These are phyloP conservation scores for Capreolus pygargus DNA, from an alignment of 2,113 vertebrate species.

Conservation along the genomic window DNA sequence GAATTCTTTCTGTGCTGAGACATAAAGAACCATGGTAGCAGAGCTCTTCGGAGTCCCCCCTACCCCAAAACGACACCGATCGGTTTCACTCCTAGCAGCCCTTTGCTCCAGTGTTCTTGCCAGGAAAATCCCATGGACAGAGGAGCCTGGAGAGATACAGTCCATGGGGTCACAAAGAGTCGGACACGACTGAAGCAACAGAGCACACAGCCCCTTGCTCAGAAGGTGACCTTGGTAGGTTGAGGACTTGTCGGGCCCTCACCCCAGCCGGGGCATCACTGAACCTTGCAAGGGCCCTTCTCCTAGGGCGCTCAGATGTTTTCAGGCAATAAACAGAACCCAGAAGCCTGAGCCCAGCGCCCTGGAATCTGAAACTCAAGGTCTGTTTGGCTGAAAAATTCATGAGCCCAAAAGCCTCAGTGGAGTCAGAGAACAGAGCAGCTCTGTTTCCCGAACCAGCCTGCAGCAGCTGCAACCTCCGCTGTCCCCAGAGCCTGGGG, in stretches of 20 bases:
- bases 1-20: background rate
- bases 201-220: background rate
- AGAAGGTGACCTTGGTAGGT: background rate
- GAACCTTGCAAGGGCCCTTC: background rate
- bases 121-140: background rate
- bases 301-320: background rate
- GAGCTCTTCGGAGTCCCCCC: background rate
- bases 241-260: too few relatives aligned
- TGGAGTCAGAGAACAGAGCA: conserved; percentile 52
- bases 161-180: background rate
- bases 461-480: background rate
- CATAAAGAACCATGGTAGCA: background rate
- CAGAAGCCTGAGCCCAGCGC: background rate
- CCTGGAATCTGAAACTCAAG: conserved; percentile 67
- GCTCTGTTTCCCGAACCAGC: conserved; percentile 34
- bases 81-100: background rate
- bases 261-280: background rate
- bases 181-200: background rate
- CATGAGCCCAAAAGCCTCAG: conserved; percentile 51
- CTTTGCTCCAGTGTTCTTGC: background rate
- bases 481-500: background rate
- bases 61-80: background rate
- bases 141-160: background rate
- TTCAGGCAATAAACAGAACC: conserved; percentile 17
- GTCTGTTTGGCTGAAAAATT: conserved; percentile 67